Evolutionary conservation across 2,797 vertebrate genomes (phyloP).

Genomic region (Gadopsis bispinosus): DNA sequence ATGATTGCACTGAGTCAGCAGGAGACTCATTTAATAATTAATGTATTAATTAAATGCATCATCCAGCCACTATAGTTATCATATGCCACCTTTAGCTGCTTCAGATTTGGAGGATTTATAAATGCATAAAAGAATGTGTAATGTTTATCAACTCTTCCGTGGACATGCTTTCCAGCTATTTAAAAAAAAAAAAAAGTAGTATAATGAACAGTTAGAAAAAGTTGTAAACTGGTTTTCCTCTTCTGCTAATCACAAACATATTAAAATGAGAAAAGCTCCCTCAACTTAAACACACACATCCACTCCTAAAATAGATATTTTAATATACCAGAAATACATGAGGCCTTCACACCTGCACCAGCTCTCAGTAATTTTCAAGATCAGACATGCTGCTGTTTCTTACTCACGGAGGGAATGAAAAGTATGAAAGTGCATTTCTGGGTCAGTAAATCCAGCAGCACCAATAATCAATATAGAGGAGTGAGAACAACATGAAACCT

Average conservation of each 20-base stretch:
- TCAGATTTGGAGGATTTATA: neutral
- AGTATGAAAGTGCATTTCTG: neutral
- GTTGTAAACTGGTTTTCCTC: neutral
- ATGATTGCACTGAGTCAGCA: neutral
- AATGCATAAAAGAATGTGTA: neutral
- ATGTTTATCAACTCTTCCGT: neutral
- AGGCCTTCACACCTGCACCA: neutral
- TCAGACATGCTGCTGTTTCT: neutral
- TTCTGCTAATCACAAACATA: neutral
- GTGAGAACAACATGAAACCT: neutral
- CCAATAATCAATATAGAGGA: constrained; percentile 38
- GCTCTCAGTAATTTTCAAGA: neutral
- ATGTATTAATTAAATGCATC: neutral
- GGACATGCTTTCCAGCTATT: neutral
- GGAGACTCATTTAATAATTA: neutral
- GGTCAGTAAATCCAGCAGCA: neutral
- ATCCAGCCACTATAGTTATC: neutral
- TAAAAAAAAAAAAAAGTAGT: neutral
- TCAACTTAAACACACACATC: neutral
- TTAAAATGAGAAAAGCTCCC: neutral
- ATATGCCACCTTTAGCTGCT: neutral
- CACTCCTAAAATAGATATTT: neutral
- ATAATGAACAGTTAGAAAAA: neutral
- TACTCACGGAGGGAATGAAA: too few relatives aligned
- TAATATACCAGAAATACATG: neutral